Evolutionary conservation across 1,140 invertebrate species (phyloP).

Genomic region (Papilio aristodemus): DNA sequence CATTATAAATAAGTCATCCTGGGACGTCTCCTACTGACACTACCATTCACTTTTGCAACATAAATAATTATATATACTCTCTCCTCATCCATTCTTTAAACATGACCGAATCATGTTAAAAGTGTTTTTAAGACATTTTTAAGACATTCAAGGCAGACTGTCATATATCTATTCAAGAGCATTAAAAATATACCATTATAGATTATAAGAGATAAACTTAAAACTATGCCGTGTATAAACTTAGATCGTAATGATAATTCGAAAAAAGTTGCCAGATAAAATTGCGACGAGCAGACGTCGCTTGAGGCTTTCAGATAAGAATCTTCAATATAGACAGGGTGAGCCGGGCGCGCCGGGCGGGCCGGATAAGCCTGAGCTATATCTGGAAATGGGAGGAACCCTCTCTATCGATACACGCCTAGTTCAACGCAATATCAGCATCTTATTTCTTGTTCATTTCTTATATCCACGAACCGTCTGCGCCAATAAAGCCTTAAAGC

Average conservation of each 20-base stretch:
- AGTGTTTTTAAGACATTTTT: background rate
- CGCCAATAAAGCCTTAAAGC: too few species aligned
- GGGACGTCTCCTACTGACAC: too few species aligned
- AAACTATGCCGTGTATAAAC: background rate
- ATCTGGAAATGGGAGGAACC: constrained; percentile 39
- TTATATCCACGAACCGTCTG: too few species aligned
- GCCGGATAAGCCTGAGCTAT: constrained; percentile 41
- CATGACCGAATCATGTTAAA: too few species aligned
- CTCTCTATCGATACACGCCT: background rate
- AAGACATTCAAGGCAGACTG: background rate
- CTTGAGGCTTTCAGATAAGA: constrained; percentile 23
- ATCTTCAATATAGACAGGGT: too few species aligned
- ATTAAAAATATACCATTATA: background rate
- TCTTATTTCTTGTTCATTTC: background rate
- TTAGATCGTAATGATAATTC: background rate
- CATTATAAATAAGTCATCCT: too few species aligned
- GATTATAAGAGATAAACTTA: background rate
- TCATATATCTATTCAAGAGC: background rate
- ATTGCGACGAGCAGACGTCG: constrained; percentile 19
- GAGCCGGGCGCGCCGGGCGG: constrained; percentile 34
- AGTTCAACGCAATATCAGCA: background rate
- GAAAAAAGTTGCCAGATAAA: constrained; percentile 6
- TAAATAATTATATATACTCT: too few species aligned
- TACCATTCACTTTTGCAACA: too few species aligned
- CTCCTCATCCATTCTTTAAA: too few species aligned